These are phyloP conservation scores for Poeciliopsis paucimaculata DNA, from an alignment of 2,797 vertebrate genomes.

Conservation along the genomic window DNA sequence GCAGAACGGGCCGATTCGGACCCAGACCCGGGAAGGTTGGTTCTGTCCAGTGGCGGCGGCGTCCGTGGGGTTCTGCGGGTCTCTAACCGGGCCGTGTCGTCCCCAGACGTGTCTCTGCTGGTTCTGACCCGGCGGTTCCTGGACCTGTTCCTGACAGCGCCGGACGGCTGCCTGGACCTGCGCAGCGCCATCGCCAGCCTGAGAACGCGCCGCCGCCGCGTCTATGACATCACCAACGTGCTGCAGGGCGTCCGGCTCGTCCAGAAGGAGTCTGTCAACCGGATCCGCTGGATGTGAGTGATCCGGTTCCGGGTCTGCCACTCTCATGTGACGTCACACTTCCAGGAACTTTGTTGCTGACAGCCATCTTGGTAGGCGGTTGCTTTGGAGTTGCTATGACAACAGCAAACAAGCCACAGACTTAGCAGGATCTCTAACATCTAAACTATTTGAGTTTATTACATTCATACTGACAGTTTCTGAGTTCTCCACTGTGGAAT, in stretches of 20 bases:
- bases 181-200: constrained; percentile 81
- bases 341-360: no score
- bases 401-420: no score
- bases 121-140: constrained; percentile 87
- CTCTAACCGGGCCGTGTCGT: neutral
- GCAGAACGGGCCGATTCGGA: neutral
- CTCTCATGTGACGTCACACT: no score
- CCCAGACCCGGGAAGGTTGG: constrained; percentile 2
- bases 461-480: no score
- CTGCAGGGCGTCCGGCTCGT: constrained; percentile 87
- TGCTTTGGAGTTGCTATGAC: no score
- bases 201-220: constrained; percentile 83
- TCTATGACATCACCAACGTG: constrained; percentile 93
- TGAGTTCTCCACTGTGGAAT: no score
- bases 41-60: no score
- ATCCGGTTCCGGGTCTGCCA: neutral
- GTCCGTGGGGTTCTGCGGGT: neutral
- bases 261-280: constrained; percentile 86
- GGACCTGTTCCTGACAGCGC: constrained; percentile 83
- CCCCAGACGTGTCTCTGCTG: constrained; percentile 82
- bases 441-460: no score
- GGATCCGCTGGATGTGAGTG: constrained; percentile 92
- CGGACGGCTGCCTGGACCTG: constrained; percentile 86
- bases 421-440: no score
- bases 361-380: no score